Conservation (phyloP, 2,113 vertebrate species). For the Alouatta palliata region DNA sequence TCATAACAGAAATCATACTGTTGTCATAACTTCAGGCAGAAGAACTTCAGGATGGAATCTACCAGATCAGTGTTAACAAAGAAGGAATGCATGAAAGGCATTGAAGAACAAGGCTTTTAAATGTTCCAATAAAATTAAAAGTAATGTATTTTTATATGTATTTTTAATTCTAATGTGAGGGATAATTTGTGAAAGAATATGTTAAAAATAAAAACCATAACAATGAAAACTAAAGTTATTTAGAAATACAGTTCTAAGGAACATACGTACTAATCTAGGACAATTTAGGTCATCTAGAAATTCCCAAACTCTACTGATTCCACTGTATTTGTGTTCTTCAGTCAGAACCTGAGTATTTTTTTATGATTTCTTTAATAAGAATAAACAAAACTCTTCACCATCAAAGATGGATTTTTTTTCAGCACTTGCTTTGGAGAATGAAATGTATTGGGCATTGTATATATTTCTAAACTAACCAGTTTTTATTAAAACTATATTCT, state of each 20-base stretch:
- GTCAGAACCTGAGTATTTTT: neutral
- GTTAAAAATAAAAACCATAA: neutral
- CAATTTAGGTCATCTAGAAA: neutral
- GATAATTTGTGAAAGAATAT: neutral
- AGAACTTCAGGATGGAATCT: neutral
- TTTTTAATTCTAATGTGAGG: neutral
- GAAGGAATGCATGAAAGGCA: neutral
- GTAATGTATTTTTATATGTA: neutral
- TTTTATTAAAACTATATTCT: slow-evolving; percentile 3
- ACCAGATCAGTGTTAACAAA: neutral
- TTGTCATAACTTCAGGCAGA: slow-evolving; percentile 27
- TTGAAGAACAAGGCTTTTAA: neutral
- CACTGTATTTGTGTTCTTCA: neutral
- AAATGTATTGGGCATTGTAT: neutral
- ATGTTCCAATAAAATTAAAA: neutral
- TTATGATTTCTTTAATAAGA: neutral
- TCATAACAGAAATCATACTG: neutral
- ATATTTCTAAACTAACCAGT: neutral
- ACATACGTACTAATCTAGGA: neutral
- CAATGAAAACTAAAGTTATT: neutral
- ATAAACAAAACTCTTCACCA: neutral
- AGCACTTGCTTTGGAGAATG: neutral
- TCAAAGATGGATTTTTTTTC: neutral
- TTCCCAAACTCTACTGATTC: neutral
- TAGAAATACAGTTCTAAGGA: neutral